Evolutionary conservation across 2,797 vertebrate species (phyloP), one percentile per base, ranked within the genome.

Genomic region (Coregonus ussuriensis): DNA sequence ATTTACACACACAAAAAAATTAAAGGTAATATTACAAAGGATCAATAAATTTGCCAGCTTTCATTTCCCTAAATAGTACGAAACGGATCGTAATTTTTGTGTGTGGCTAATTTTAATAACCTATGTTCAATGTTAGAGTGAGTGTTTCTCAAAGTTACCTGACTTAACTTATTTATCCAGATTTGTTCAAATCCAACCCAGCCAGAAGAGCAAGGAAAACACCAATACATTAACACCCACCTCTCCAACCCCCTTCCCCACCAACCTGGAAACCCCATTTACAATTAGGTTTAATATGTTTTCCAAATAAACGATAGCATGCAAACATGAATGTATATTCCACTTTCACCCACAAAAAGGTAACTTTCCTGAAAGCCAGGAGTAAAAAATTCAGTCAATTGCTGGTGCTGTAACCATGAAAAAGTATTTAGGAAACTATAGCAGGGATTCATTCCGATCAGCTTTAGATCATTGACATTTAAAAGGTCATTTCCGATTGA

Each of bases 1-100:
- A 82, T 80, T 72, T 89, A 89, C 79, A 90, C 14, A 92, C 25
- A 25, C 25, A 88, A 77, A 65, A 4, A 47, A 7, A 51, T 4
- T 15, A 70, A 51, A 18, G 41, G 77, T 75, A 80, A 21, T 35
- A 0, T 75, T 37, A 70, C 9, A 71, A 25, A 79, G 77, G 59
- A 59, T n/a, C 54, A 63, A 18, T 35, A 4, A 71, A 41, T 52
- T 52, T 29, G 41, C 9, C 4, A 37, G 29, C 15, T 68, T 33
- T 37, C 6, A n/a, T 21, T 67, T 67, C 29, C 25, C 25, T 15
- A 67, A 67, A 31, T 31, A 33, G 33, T 31, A 31, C 21, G 16
- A 67, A 15, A 37, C 4, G 6, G 31, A 5, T 18, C 3, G 29
- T 7, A 35, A n/a, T 37, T 35, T 13, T 9, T 41, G 9, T 11